A percentile compares a stretch with the other conserved stretches of the same genome.
These are phyloP conservation scores for Myzus persicae DNA, from an alignment of 1,140 invertebrate genomes.

Conservation along the genomic window DNA sequence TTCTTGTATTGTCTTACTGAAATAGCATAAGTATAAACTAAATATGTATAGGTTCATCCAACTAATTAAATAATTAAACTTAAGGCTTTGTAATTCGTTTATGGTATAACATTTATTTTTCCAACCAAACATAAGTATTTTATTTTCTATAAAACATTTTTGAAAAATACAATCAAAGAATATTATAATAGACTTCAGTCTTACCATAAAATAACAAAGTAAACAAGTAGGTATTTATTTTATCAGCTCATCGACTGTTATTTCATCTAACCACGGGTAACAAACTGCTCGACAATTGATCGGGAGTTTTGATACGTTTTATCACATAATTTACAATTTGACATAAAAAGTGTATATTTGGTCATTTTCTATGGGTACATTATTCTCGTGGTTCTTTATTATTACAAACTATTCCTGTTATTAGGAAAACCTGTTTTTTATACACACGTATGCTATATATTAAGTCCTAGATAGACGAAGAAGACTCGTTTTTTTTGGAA, in stretches of 20 bases:
- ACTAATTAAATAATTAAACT: not conserved
- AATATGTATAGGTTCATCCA: not conserved
- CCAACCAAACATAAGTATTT: not conserved
- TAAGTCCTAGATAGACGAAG: slow-evolving; percentile 30
- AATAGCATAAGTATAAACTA: not conserved
- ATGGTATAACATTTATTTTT: not conserved
- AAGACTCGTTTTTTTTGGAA: slow-evolving; percentile 17
- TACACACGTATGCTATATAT: not conserved
- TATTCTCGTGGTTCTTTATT: slow-evolving; percentile 43
- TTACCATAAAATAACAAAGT: not conserved
- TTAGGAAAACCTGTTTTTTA: slow-evolving; percentile 49
- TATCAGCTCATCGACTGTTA: not conserved
- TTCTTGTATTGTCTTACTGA: not conserved
- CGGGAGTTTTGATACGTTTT: slow-evolving; percentile 32
- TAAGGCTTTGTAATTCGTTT: not conserved
- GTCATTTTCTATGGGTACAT: slow-evolving; percentile 19
- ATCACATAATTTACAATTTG: slow-evolving; percentile 43
- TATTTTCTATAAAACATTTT: not conserved
- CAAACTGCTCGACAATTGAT: slow-evolving; percentile 41
- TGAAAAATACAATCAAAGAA: not conserved
- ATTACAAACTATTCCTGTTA: slow-evolving; percentile 50
- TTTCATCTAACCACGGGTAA: slow-evolving; percentile 10
- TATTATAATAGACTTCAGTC: not conserved
- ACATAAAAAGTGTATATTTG: slow-evolving; percentile 23
- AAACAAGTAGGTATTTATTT: slow-evolving; percentile 31